These are phyloP conservation scores for Cariama cristata DNA, from an alignment of 2,113 vertebrate species.

Conservation along the genomic window DNA sequence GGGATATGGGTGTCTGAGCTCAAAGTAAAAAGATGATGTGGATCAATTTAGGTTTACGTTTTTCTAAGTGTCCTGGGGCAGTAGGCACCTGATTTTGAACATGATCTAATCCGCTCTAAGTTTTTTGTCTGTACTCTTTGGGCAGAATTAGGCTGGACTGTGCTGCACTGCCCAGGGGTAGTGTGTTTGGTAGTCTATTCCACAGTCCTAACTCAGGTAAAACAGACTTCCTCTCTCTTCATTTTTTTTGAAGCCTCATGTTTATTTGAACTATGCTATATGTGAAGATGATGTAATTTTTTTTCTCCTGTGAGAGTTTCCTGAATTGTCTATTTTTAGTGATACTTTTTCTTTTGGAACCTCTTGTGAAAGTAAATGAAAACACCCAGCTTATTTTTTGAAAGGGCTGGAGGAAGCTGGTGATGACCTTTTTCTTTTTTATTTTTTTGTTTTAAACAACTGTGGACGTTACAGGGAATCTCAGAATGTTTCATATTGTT, in stretches of 20 bases:
- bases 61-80: background rate
- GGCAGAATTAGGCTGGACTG: background rate
- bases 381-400: conserved; percentile 29
- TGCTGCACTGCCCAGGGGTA: background rate
- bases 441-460: background rate
- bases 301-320: conserved; percentile 23
- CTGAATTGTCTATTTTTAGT: conserved; percentile 54
- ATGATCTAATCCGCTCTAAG: background rate
- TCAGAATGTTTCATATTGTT: background rate
- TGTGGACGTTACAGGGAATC: background rate
- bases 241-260: conserved; percentile 6
- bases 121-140: background rate
- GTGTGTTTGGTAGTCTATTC: background rate
- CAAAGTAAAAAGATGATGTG: background rate
- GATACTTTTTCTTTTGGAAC: background rate
- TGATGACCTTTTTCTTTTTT: background rate
- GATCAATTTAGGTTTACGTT: background rate
- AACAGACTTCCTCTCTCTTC: background rate
- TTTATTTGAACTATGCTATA: conserved; percentile 51
- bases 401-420: background rate
- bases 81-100: background rate
- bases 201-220: background rate
- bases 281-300: conserved; percentile 40
- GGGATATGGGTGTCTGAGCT: background rate
- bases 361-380: conserved; percentile 35